Conservation (phyloP, 2,888 invertebrate genomes). For the Hetaerina titia region DNA sequence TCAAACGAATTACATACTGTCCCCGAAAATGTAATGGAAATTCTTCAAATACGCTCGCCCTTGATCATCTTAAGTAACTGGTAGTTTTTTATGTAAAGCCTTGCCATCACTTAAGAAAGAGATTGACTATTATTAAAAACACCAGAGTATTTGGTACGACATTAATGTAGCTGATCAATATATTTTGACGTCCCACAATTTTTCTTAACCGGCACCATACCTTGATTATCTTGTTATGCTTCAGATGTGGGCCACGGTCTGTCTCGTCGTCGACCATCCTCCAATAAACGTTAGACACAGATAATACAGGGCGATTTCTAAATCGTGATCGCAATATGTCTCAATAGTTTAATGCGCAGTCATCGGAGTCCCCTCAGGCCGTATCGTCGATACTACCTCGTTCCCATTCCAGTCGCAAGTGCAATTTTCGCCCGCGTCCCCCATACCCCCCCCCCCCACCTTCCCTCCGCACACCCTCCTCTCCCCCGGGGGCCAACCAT, state of each 20-base stretch:
- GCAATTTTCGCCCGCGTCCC: slow-evolving; percentile 20
- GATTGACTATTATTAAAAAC: no score
- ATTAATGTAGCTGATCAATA: not conserved
- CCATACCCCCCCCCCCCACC: not conserved
- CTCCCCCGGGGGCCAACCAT: not conserved
- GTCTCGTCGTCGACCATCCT: not conserved
- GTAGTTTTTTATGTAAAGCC: no score
- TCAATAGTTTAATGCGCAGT: slow-evolving; percentile 54
- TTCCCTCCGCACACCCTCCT: no score
- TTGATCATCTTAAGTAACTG: no score
- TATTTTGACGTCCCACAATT: not conserved
- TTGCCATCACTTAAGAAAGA: no score
- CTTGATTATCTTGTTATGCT: not conserved
- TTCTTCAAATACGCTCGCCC: no score
- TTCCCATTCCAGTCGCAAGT: not conserved
- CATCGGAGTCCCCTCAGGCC: slow-evolving; percentile 8
- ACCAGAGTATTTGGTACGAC: no score
- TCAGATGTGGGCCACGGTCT: not conserved
- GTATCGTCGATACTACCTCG: not conserved
- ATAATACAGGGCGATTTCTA: slow-evolving; percentile 12
- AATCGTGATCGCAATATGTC: slow-evolving; percentile 59
- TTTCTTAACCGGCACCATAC: not conserved
- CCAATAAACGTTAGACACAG: not conserved
- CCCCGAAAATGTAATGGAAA: no score
- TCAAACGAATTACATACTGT: no score